A percentile compares a stretch with the other conserved stretches of the same genome.
phyloP scores from a whole-genome alignment of 1,140 invertebrate genomes.

The Drosophila pachea region DNA sequence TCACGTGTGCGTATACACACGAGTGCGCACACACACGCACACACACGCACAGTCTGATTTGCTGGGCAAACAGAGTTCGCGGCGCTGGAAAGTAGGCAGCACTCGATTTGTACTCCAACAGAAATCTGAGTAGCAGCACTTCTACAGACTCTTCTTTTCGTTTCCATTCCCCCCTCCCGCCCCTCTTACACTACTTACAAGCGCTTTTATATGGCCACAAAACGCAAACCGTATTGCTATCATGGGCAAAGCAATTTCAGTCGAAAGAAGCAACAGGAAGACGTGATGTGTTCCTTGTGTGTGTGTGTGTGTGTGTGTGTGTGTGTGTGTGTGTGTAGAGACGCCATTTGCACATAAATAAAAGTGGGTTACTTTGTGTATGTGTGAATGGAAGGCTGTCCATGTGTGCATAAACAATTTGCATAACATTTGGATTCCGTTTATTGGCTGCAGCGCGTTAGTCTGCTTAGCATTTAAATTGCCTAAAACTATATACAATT shows the following conservation, averaged over 20 bases:
- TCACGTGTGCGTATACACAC: constrained; percentile 2
- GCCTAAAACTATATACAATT: constrained; percentile 17
- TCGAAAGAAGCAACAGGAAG: constrained; percentile 53
- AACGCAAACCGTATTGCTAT: constrained; percentile 29
- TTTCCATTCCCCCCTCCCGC: not conserved
- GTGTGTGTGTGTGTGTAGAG: constrained; percentile 10
- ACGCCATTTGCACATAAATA: constrained; percentile 2
- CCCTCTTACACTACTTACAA: not conserved
- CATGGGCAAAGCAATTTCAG: constrained; percentile 35
- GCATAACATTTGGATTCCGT: constrained; percentile 49
- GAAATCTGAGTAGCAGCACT: constrained; percentile 36
- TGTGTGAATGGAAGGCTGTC: constrained; percentile 1
- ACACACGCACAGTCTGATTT: not conserved
- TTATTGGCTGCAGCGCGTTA: constrained; percentile 35
- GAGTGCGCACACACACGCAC: not conserved
- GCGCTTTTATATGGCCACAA: constrained; percentile 22
- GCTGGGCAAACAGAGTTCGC: not conserved
- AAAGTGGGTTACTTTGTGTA: not conserved
- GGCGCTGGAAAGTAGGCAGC: constrained; percentile 33
- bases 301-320: constrained; percentile 14
- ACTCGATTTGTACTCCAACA: constrained; percentile 20
- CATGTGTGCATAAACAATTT: constrained; percentile 36
- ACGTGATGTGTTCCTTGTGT: constrained; percentile 7
- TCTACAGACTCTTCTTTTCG: constrained; percentile 1
- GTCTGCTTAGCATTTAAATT: constrained; percentile 54